Evolutionary conservation across 2,113 vertebrate species (phyloP), one percentile per base, ranked within the genome.

Genomic region (Petromus typicus): DNA sequence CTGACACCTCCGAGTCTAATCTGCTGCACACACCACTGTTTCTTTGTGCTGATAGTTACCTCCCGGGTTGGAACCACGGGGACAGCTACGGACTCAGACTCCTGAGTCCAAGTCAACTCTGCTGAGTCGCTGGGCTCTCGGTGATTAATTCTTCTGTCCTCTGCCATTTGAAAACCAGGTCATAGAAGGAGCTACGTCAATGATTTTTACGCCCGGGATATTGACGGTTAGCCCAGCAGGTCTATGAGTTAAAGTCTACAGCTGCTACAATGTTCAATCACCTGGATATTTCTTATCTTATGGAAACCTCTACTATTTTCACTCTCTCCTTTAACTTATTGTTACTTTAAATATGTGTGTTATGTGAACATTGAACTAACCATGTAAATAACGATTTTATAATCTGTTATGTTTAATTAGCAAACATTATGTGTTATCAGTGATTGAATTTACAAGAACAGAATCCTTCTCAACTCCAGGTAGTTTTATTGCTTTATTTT

Each of bases 401-500:
- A 61, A 76, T 43, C 23, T 27, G 81, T 73, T 91, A 66, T 37
- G 75, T 69, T 34, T 54, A 88, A 81, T 79, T 75, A 87, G n/a
- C n/a, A 64, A 75, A 57, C 22, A 80, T 34, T 82, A 32, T 37
- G 25, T 45, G 2, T 13, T 57, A 67, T 17, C 56, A 57, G 43
- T 84, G 75, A n/a, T n/a, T n/a, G n/a, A 93, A 63, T 89, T 56
- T 11, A 75, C 34, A 30, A 92, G 27, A 93, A 61, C 6, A 20
- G 59, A 93, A 79, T 3, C 4, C 10, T 25, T 79, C 4, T 87
- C 27, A n/a, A 16, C 11, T 6, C 14, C 18, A 57, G 54, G 64
- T 78, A 88, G 76, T 92, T 5, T 63, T 85, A 86, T 69, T 87
- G 43, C n/a, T 88, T 40, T 76, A 67, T 69, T 92, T 94, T 81